Evolutionary conservation across 2,113 vertebrate species (phyloP), one percentile per base, ranked within the genome.

Genomic region (Sitta europaea): DNA sequence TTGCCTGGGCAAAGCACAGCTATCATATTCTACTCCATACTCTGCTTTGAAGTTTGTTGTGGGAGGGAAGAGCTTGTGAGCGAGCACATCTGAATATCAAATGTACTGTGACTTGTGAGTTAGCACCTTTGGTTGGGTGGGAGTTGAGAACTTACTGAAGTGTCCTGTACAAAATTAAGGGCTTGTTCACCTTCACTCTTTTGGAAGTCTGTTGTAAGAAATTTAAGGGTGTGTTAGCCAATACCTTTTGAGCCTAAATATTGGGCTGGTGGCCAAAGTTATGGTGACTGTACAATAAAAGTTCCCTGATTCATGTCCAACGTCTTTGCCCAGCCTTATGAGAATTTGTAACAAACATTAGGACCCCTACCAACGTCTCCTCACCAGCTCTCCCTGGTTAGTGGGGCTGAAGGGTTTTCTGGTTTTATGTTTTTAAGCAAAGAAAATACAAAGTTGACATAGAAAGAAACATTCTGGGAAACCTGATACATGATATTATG

Each of bases 321-420:
- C 22, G 24, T 67, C 38, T 73, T 51, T 59, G 24, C n/a, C 45
- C 38, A 53, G 61, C 16, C 61, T 66, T 33, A 45, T 29, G 24
- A 45, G 59, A 63, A 79, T 42, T 48, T 55, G 9, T 55, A 79
- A 72, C 14, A 47, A 78, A 54, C 25, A 72, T 55, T 57, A 55
- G 0, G 0, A 21, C 25, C 67, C 31, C 48, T 25, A 55, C 0
- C 0, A 51, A 51, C 29, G 22, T 54, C 61, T 74, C 0, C 15
- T 50, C 48, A 48, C 58, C 1, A 9, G n/a, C 15, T 47, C 28
- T 61, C 45, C 20, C 20, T 38, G 20, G 31, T 54, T 50, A 19
- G 15, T 8, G 14, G 18, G 5, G 33, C 19, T 12, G 36, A 61
- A 11, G 57, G 6, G 11, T 40, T 76, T 82, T 57, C 76, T 61